Evolutionary conservation across 2,797 vertebrate species (phyloP).

Genomic region (Tadarida brasiliensis): DNA sequence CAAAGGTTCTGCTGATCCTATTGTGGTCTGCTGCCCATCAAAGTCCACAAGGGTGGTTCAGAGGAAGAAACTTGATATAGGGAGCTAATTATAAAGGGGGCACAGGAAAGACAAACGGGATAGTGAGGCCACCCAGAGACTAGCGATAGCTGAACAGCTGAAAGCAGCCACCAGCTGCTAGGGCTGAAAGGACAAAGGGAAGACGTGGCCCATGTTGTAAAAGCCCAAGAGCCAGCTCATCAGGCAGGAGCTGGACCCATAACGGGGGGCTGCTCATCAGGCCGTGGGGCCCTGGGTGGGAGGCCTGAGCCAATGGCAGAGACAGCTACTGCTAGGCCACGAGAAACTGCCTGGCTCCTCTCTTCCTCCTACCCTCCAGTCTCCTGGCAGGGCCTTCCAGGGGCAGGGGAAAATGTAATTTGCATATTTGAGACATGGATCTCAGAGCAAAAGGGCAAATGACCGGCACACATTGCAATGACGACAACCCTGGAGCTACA

Average conservation of each 20-base stretch:
- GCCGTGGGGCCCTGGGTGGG: rapidly evolving
- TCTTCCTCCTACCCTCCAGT: not conserved
- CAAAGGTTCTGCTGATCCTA: not conserved
- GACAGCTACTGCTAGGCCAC: rapidly evolving
- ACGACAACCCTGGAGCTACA: not conserved
- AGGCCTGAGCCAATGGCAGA: not conserved
- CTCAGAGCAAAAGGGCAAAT: not conserved
- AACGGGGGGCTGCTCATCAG: not conserved
- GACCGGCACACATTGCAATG: rapidly evolving
- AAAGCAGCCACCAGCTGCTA: not conserved
- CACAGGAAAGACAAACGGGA: not conserved
- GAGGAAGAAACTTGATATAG: not conserved
- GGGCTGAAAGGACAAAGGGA: not conserved
- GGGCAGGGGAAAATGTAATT: not conserved
- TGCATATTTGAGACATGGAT: not conserved
- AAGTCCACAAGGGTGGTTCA: not conserved
- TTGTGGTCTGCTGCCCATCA: not conserved
- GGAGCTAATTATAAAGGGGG: not conserved
- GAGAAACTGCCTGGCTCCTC: not conserved
- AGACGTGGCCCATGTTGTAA: not conserved
- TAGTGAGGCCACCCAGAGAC: not conserved
- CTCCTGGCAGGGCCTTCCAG: no score
- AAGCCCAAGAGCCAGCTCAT: not conserved
- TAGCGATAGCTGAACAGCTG: not conserved
- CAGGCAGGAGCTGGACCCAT: not conserved